Percentiles rank a stretch among this genome's conserved stretches.
Conservation (phyloP, 2,888 invertebrate genomes). For the Macrophya annulata region DNA sequence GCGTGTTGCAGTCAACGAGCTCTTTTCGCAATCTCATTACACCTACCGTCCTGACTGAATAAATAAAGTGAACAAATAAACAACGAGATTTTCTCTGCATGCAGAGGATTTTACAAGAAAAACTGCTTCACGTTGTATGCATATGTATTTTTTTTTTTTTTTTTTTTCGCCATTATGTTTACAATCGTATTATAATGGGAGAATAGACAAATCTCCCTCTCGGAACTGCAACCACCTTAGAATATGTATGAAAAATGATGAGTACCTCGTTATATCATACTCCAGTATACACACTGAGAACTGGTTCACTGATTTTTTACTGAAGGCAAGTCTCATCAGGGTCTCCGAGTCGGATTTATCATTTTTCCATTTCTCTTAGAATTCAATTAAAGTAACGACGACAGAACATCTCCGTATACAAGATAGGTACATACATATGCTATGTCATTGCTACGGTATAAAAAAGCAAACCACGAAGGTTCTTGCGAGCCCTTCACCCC, state of each 20-base stretch:
- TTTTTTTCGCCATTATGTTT: slow-evolving; percentile 1
- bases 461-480: neutral
- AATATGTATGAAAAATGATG: slow-evolving; percentile 40
- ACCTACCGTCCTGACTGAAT: slow-evolving; percentile 23
- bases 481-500: neutral
- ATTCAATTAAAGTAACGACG: slow-evolving; percentile 24
- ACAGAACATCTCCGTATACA: neutral
- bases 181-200: neutral
- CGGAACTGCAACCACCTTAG: slow-evolving; percentile 20
- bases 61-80: slow-evolving; percentile 1
- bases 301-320: slow-evolving; percentile 58
- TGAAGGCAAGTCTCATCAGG: slow-evolving; percentile 55
- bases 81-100: neutral
- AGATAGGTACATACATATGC: neutral
- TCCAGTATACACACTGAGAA: slow-evolving; percentile 49
- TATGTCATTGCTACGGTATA: neutral
- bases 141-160: neutral
- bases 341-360: slow-evolving; percentile 21
- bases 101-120: neutral
- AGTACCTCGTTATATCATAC: slow-evolving; percentile 61
- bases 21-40: slow-evolving; percentile 11
- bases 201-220: slow-evolving; percentile 23
- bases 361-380: neutral
- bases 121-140: slow-evolving; percentile 10
- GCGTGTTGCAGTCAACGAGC: slow-evolving; percentile 4